These are phyloP conservation scores for Premnoplex brunnescens DNA, from an alignment of 2,797 vertebrate species.

Conservation along the genomic window DNA sequence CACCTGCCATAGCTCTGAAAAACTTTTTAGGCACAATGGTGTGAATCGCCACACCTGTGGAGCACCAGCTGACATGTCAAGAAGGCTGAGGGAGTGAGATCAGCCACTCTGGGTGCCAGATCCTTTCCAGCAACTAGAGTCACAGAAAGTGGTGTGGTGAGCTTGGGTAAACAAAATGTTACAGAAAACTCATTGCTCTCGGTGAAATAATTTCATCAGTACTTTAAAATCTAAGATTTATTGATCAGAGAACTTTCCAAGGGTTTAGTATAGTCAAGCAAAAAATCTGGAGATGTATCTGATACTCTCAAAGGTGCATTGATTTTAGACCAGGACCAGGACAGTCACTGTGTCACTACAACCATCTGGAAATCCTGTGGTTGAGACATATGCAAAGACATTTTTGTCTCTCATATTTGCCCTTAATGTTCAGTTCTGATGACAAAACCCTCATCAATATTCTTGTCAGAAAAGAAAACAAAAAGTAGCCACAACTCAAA, in stretches of 20 bases:
- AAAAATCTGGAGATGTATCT: background rate
- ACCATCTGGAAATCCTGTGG: background rate
- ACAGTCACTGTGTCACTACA: background rate
- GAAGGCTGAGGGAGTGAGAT: accelerated
- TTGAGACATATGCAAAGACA: background rate
- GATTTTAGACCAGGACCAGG: background rate
- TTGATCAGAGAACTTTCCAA: background rate
- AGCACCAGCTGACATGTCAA: background rate
- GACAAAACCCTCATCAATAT: background rate
- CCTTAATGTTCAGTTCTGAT: background rate
- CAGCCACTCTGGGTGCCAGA: background rate
- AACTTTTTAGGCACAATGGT: background rate
- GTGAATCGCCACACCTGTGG: accelerated
- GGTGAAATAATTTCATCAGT: background rate
- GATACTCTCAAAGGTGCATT: background rate
- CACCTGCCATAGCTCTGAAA: accelerated
- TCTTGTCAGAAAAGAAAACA: background rate
- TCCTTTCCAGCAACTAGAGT: background rate
- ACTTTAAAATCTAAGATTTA: background rate
- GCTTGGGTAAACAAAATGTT: background rate
- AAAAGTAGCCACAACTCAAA: background rate
- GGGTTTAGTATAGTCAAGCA: background rate
- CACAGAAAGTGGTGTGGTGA: background rate
- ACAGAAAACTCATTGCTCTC: background rate
- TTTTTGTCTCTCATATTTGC: background rate